Conservation (phyloP, 2,113 vertebrate species). For the Thryonomys swinderianus region DNA sequence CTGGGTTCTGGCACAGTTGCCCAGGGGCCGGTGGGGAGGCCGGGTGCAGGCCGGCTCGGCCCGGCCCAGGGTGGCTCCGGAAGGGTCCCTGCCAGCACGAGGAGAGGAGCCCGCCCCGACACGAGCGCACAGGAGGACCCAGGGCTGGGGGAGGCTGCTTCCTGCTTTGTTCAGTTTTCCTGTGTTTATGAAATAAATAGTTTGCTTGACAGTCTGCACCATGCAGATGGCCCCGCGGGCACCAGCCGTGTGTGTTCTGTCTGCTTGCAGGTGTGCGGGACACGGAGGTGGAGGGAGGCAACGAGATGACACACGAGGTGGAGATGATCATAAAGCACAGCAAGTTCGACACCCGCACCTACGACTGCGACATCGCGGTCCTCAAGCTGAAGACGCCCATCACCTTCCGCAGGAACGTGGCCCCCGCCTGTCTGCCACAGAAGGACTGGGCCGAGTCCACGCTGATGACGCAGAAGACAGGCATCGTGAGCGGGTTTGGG, state of each 20-base stretch:
- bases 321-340: conserved; percentile 87
- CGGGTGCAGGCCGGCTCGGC: background rate
- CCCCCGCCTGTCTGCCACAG: conserved; percentile 93
- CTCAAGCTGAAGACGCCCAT: conserved; percentile 91
- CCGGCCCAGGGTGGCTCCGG: background rate
- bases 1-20: background rate
- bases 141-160: background rate
- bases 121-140: fast-evolving
- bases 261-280: conserved; percentile 90
- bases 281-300: conserved; percentile 79
- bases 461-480: conserved; percentile 89
- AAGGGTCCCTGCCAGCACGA: too few relatives aligned
- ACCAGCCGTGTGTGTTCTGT: background rate
- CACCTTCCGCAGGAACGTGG: conserved; percentile 86
- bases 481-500: conserved; percentile 94
- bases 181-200: background rate
- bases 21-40: background rate
- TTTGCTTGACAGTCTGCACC: too few relatives aligned
- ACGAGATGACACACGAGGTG: conserved; percentile 84
- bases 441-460: conserved; percentile 92
- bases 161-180: too few relatives aligned
- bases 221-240: background rate
- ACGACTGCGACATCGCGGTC: conserved; percentile 94
- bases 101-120: background rate
- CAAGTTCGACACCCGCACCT: conserved; percentile 85